Base-by-base conservation (phyloP, 1,140 invertebrate species). In the Rhyacophila brunnea region DNA sequence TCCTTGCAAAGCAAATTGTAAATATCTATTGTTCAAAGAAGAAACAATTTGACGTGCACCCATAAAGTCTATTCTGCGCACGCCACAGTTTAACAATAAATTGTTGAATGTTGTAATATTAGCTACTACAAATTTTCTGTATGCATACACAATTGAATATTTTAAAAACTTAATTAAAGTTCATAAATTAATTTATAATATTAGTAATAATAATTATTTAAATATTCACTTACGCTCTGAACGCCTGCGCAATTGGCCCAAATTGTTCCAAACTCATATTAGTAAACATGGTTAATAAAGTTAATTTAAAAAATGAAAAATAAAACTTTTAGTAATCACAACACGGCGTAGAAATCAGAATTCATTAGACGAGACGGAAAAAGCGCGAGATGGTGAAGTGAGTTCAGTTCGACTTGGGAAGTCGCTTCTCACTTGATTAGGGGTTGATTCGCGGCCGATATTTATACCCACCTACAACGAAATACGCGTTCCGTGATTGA, bases 371-470 rank as follows among this genome's bases (percentile, higher is more conserved):
- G 15, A 6, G 44, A n/a, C n/a, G 18, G 7, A 14, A 13, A 40
- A 40, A n/a, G n/a, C 11, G 11, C 23, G 23, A 28, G 38, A 4
- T 19, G 4, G 1, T 54, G 55, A 58, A 64, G 62, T 56, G 62
- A 64, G 62, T 56, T 64, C 52, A 64, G 62, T 64, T 52, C 62
- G 62, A 64, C 62, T 43, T 51, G 19, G 32, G 49, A 56, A 56
- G 62, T 60, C 62, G 58, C 62, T 64, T 64, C 62, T 60, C 62
- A 64, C 62, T 60, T 51, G 44, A 52, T 51, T 57, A 54, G 14
- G 36, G 19, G 9, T 13, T 38, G 17, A 28, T 47, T 52, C 18
- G 15, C 40, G 9, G 11, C 13, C 34, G 13, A 5, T 60, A 53
- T 62, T 49, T 60, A 60, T 60, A 55, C 19, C 4, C 20, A 10